Evolutionary conservation across 2,797 vertebrate genomes (phyloP), one percentile per base, ranked within the genome.

Genomic region (Eulemur coronatus): DNA sequence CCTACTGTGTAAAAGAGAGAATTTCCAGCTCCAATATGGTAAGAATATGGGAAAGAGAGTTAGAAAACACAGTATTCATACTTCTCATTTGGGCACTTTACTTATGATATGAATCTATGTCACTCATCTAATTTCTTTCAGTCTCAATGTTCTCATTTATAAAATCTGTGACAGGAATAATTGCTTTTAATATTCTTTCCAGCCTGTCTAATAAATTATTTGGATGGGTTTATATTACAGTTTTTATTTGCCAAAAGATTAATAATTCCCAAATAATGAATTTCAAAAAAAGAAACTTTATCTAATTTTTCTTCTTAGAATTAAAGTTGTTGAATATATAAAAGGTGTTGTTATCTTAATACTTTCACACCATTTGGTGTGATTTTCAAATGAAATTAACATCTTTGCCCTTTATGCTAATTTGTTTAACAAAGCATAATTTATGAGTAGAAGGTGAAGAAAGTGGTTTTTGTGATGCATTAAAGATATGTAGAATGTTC

Each of bases 361-460:
- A 75, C 61, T 72, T 96, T 97, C 73, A 94, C 91, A 96, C 96
- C 67, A 85, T n/a, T 96, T 93, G 59, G 91, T 97, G 97, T 85
- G 85, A 98, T 97, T 97, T 96, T 95, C 91, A 96, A 94, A 96
- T 97, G 76, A 96, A 97, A 95, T 94, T 96, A 94, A 79, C 93
- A 97, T 94, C 76, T 90, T 93, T 97, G 59, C n/a, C 85, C 81
- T 97, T 97, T 84, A 88, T 91, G 38, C 52, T 82, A 91, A 88
- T 73, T 96, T 96, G 89, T 93, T 97, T 97, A 89, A 95, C 97
- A 93, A 96, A 97, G 96, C 94, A 91, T 96, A 97, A 97, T 97
- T 96, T 97, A 91, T 33, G 70, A 96, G 92, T 80, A 91, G 38
- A 96, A 95, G 28, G 33, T 96, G 50, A 95, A 7, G 18, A 90